Base-by-base conservation (phyloP, 2,113 vertebrate genomes). In the Scomber colias region DNA sequence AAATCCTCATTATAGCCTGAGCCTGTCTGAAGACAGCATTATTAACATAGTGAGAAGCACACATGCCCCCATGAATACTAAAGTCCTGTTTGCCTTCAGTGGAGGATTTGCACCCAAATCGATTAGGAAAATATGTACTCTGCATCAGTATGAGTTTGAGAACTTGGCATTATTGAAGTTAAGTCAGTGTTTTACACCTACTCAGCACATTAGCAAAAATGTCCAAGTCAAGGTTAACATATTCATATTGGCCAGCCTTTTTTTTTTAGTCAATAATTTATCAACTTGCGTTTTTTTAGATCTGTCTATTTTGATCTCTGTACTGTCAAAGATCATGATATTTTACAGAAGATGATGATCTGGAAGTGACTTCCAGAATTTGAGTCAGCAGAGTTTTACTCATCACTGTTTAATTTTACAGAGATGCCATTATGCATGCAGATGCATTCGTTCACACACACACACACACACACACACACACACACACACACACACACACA, bases 91-190 rank as follows among this genome's bases (percentile, higher is more conserved):
- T 90, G 82, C 84, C 86, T 91, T 91, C 88, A 82, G 82, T 51
- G 79, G 84, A 85, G 89, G 90, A 89, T 92, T 89, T 89, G 84
- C 72, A 35, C 69, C 72, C 62, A 79, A 88, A 93, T 93, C 94
- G 84, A 94, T 94, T 93, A 88, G 81, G 81, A 92, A 94, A 92
- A 94, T 94, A 94, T 94, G 92, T 92, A 93, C 92, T 90, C 86
- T 91, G 90, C 91, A 94, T 94, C 87, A 87, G 87, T 90, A 90
- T 90, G 83, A 90, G 85, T 78, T 84, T 45, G 81, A 86, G 84
- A 90, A 91, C 83, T 86, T 71, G 79, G 81, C 87, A 90, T 89
- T 89, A 82, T 91, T 79, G 83, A 62, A 87, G 84, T 85, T 65
- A 72, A 84, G 83, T 77, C 73, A 44, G 77, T 77, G 69, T 69